Conservation (phyloP, 2,888 invertebrate species). For the Metalampra italica region DNA sequence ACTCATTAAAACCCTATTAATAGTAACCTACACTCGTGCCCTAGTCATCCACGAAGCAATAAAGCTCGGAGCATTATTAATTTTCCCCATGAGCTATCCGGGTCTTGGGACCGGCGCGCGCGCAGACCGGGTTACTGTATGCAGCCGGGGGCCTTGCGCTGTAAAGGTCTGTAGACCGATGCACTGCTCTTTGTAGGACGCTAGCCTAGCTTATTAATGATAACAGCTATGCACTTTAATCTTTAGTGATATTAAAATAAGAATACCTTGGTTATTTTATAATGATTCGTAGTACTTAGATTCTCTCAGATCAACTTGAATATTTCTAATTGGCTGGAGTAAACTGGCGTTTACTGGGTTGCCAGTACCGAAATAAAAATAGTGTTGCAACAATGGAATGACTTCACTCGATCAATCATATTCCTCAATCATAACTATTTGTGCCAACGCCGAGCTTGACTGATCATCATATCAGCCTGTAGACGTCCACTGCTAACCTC, state of each 20-base stretch:
- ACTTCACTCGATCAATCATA: no score
- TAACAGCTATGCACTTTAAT: background rate
- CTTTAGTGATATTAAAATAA: background rate
- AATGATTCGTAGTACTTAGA: no score
- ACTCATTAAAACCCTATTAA: background rate
- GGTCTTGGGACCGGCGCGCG: background rate
- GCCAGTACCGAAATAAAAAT: no score
- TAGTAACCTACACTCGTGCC: constrained; percentile 6
- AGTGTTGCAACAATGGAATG: no score
- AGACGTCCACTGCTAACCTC: no score
- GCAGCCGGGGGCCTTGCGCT: background rate
- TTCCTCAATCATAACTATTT: no score
- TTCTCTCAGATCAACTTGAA: no score
- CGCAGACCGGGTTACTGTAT: background rate
- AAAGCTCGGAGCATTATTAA: background rate
- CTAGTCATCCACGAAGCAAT: background rate
- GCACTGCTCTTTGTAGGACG: background rate
- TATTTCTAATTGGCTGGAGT: no score
- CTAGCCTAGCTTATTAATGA: background rate
- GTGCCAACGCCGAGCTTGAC: no score
- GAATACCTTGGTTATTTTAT: no score
- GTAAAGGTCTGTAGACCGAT: constrained; percentile 12
- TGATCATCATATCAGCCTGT: no score
- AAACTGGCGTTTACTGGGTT: no score
- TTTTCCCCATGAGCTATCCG: background rate